Conservation (phyloP, 2,888 invertebrate genomes). For the Pteria penguin region DNA sequence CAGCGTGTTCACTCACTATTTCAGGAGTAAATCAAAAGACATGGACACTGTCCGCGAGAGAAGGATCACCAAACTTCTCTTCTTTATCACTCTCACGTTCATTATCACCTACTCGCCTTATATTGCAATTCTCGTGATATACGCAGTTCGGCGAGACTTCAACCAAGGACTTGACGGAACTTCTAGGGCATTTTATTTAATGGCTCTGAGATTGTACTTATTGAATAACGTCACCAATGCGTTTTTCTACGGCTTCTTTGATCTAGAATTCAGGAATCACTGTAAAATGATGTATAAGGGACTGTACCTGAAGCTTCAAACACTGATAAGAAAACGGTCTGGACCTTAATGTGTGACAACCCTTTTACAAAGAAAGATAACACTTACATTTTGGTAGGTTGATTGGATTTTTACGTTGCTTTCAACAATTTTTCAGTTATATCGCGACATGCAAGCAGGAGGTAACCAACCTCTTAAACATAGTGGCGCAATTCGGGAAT, state of each 20-base stretch:
- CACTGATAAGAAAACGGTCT: no score
- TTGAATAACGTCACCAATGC: constrained; percentile 40
- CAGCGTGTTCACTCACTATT: background rate
- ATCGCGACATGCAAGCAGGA: no score
- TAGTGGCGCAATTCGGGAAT: no score
- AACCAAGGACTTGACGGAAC: constrained; percentile 6
- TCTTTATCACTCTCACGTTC: constrained; percentile 35
- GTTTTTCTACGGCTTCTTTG: constrained; percentile 38
- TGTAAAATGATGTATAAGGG: constrained; percentile 33
- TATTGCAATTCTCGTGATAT: constrained; percentile 28
- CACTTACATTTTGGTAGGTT: no score
- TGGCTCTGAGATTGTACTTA: constrained; percentile 37
- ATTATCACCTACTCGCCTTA: constrained; percentile 36
- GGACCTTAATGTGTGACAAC: no score
- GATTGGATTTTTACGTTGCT: no score
- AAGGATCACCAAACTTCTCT: constrained; percentile 32
- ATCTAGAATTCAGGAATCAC: constrained; percentile 37
- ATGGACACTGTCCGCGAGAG: constrained; percentile 16
- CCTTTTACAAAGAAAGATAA: no score
- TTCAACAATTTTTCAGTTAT: no score
- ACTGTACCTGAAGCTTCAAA: no score
- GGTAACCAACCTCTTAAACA: no score
- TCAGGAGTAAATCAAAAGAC: constrained; percentile 15
- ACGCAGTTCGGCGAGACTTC: constrained; percentile 9
- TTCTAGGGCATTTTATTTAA: constrained; percentile 23